phyloP scores from a whole-genome alignment of 2,113 vertebrate species.

The Xiphorhynchus elegans region DNA sequence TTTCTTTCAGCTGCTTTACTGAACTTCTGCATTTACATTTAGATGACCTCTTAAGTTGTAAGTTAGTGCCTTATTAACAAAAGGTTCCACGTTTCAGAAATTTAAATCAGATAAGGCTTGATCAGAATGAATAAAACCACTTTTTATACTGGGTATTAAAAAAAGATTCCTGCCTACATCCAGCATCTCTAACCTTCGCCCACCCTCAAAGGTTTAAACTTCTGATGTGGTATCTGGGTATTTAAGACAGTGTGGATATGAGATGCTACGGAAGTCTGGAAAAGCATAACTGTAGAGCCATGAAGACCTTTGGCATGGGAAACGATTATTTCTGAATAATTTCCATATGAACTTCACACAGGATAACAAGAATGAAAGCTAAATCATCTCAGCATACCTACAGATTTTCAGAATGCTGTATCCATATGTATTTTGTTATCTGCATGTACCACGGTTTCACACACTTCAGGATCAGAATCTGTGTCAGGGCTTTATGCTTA shows the following conservation, averaged over 20 bases:
- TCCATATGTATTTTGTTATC: background rate
- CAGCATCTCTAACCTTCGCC: background rate
- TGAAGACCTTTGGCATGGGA: background rate
- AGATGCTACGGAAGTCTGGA: background rate
- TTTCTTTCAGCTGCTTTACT: background rate
- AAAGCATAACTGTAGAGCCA: background rate
- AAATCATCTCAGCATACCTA: background rate
- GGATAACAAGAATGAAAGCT: background rate
- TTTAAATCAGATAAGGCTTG: background rate
- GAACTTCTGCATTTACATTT: constrained; percentile 33
- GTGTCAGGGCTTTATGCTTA: background rate
- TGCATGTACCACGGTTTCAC: background rate
- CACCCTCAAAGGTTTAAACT: background rate
- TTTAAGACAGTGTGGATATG: background rate
- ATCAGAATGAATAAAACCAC: background rate
- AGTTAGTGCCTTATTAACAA: background rate
- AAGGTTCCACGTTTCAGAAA: constrained; percentile 3
- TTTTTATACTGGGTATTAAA: background rate
- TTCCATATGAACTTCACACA: background rate
- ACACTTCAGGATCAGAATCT: background rate
- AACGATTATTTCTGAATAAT: background rate
- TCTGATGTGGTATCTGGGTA: background rate
- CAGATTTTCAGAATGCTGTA: background rate
- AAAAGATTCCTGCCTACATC: background rate
- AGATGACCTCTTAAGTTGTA: background rate